These are phyloP conservation scores for human (Homo sapiens) DNA, from an alignment of 2,113 vertebrate species.

Conservation along the genomic window GRCh38 chr2:192140501-192141000, in stretches of 20 bases:
- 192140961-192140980: not conserved
- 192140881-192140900: not conserved
- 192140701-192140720: not conserved
- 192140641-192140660: not conserved
- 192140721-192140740: not conserved
- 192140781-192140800: conserved; percentile 4
- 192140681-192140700: not conserved
- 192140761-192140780: not conserved
- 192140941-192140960: not conserved
- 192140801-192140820: not conserved
- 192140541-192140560: not conserved
- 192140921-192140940: not conserved
- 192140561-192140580: not conserved
- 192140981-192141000: not conserved
- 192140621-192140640: not conserved
- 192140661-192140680: not conserved
- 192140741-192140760: not conserved
- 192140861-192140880: not conserved
- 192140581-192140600: not conserved
- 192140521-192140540: not conserved
- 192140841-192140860: not conserved
- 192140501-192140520: not conserved
- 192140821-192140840: not conserved
- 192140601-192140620: rapidly evolving
- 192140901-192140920: not conserved